Conservation (phyloP, 2,888 invertebrate genomes). For the Anticlea derivata region DNA sequence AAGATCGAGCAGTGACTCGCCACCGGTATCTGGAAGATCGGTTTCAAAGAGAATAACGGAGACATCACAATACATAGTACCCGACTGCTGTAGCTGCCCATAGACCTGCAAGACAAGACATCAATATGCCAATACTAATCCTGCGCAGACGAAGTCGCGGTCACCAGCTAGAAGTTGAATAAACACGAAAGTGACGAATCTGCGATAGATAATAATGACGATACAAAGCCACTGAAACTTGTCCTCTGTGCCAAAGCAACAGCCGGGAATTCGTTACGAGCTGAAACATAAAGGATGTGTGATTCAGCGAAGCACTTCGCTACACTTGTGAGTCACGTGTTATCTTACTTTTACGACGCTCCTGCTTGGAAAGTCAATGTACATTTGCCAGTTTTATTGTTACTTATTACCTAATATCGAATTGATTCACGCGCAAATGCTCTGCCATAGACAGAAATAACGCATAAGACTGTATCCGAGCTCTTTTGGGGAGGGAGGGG, state of each 20-base stretch:
- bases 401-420: slow-evolving; percentile 37
- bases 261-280: not conserved
- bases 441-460: too few species aligned
- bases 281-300: slow-evolving; percentile 63
- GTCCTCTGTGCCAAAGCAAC: not conserved
- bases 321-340: slow-evolving; percentile 59
- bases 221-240: not conserved
- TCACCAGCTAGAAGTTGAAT: too few species aligned
- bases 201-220: too few species aligned
- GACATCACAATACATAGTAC: slow-evolving; percentile 48
- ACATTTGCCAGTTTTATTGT: slow-evolving; percentile 53
- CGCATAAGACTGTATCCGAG: too few species aligned
- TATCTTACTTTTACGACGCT: slow-evolving; percentile 69
- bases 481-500: too few species aligned
- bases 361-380: slow-evolving; percentile 48
- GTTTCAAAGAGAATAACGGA: slow-evolving; percentile 68
- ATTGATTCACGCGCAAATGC: too few species aligned
- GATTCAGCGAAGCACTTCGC: slow-evolving; percentile 64
- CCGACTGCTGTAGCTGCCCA: too few species aligned
- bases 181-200: too few species aligned
- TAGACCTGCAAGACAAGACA: too few species aligned
- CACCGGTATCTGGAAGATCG: slow-evolving; percentile 60
- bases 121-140: too few species aligned
- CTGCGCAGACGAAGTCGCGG: too few species aligned
- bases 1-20: slow-evolving; percentile 55